phyloP scores from a whole-genome alignment of 2,888 invertebrate species.

The Acrobasis consociella region DNA sequence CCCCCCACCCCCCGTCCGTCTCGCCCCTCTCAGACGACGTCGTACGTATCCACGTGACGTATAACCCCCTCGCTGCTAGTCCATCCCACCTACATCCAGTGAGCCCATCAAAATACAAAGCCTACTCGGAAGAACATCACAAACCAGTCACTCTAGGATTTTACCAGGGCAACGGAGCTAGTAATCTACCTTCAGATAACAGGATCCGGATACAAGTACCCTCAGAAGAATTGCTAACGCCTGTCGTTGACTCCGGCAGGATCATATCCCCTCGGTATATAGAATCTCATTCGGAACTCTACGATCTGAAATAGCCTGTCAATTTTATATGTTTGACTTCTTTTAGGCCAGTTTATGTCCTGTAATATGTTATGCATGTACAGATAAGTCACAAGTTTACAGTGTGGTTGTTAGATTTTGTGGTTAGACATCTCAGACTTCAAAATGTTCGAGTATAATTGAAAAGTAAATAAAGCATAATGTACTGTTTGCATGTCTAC shows the following conservation, averaged over 20 bases:
- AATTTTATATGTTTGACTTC: constrained; percentile 20
- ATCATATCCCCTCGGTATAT: constrained; percentile 67
- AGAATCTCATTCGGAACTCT: constrained; percentile 68
- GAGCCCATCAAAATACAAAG: constrained; percentile 67
- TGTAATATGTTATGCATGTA: constrained; percentile 10
- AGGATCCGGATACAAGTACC: constrained; percentile 89
- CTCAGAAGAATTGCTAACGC: constrained; percentile 86
- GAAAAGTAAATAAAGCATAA: background rate
- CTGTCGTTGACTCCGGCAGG: constrained; percentile 84
- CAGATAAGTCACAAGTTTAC: constrained; percentile 1
- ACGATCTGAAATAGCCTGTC: constrained; percentile 61
- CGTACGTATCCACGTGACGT: constrained; percentile 90
- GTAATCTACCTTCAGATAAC: constrained; percentile 83
- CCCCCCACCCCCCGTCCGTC: constrained; percentile 84
- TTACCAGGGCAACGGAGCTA: constrained; percentile 81
- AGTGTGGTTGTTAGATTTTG: background rate
- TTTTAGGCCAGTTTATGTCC: constrained; percentile 13
- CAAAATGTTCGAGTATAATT: background rate
- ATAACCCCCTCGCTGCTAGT: constrained; percentile 81
- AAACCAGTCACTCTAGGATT: constrained; percentile 70
- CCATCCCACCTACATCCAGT: constrained; percentile 78
- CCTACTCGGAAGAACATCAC: constrained; percentile 63
- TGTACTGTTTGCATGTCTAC: background rate
- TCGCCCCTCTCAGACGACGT: constrained; percentile 86
- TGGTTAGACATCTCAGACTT: background rate